phyloP scores from a whole-genome alignment of 2,797 vertebrate species.

The Neosilurus hyrtlii region DNA sequence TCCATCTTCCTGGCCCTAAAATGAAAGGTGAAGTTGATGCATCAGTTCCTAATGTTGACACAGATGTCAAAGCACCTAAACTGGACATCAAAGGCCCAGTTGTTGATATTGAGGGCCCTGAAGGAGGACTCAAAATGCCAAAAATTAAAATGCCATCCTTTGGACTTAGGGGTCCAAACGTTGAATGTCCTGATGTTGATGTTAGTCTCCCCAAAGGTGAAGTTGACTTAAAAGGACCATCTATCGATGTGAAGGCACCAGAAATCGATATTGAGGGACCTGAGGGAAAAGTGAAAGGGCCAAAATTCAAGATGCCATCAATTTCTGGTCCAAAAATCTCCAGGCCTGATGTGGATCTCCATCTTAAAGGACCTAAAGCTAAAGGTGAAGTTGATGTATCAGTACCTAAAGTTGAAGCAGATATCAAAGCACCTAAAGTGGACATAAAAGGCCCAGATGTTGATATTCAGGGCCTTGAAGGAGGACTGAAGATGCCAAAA shows the following conservation, averaged over 20 bases:
- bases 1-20: no score
- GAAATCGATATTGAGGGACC: conserved; percentile 4
- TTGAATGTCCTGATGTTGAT: neutral
- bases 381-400: conserved; percentile 8
- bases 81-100: neutral
- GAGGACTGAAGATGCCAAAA: no score
- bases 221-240: neutral
- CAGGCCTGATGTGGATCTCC: neutral
- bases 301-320: neutral
- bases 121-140: conserved; percentile 24
- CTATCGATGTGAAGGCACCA: neutral
- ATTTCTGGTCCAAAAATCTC: neutral
- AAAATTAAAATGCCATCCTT: conserved; percentile 31
- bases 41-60: no score
- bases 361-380: conserved; percentile 27
- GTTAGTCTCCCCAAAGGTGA: neutral
- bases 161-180: neutral
- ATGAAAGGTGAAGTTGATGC: no score
- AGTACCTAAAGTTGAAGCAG: conserved; percentile 37
- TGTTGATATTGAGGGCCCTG: neutral
- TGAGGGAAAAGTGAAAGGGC: neutral
- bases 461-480: conserved; percentile 26
- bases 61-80: neutral
- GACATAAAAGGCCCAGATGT: conserved; percentile 30
- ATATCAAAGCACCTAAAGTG: conserved; percentile 39